Percentiles rank a stretch among this genome's conserved stretches.
phyloP scores from a whole-genome alignment of 1,140 invertebrate genomes.

The Drosophila eugracilis region DNA sequence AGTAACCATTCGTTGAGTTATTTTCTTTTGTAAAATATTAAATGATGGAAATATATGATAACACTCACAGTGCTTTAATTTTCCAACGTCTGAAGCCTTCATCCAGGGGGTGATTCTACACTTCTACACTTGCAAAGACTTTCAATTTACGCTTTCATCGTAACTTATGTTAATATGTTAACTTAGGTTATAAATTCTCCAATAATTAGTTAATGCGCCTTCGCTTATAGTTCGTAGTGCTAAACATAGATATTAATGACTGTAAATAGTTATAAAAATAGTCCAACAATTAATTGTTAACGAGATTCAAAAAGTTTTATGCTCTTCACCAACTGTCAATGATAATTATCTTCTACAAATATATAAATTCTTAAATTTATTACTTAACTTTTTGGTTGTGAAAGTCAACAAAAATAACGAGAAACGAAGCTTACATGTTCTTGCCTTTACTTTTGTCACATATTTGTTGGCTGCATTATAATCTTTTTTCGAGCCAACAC shows the following conservation, averaged over 20 bases:
- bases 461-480: too few species aligned
- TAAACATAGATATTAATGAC: conserved; percentile 21
- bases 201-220: conserved; percentile 30
- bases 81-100: conserved; percentile 14
- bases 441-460: not conserved
- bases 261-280: conserved; percentile 63
- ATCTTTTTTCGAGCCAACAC: too few species aligned
- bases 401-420: not conserved
- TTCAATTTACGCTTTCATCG: conserved; percentile 7
- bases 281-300: conserved; percentile 29
- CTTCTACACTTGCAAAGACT: conserved; percentile 51
- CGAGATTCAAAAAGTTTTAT: conserved; percentile 44
- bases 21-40: conserved; percentile 26
- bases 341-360: conserved; percentile 20
- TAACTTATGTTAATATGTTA: conserved; percentile 35
- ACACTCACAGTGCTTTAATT: not conserved
- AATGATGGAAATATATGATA: not conserved
- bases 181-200: conserved; percentile 36
- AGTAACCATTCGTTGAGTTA: conserved; percentile 23
- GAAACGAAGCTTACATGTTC: not conserved
- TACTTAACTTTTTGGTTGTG: conserved; percentile 28
- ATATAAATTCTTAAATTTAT: conserved; percentile 13
- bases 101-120: conserved; percentile 2
- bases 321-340: conserved; percentile 61
- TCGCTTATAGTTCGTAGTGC: conserved; percentile 35